These are phyloP conservation scores for Drosophila prostipennis DNA, from an alignment of 2,888 invertebrate genomes.

Conservation along the genomic window DNA sequence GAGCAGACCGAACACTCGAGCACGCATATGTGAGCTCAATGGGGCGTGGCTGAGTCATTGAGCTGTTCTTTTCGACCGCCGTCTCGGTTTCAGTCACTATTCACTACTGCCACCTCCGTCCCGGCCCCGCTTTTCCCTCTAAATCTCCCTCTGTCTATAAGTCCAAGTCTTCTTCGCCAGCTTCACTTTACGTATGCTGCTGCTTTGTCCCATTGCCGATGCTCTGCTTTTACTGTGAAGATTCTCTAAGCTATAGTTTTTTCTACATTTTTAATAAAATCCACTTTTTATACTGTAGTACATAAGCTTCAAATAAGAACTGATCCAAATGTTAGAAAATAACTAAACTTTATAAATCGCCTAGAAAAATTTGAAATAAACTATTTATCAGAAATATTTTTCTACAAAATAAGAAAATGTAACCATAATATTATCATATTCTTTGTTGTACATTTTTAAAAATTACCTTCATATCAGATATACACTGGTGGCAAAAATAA, in stretches of 20 bases:
- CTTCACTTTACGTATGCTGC: conserved; percentile 20
- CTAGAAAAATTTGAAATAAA: no score
- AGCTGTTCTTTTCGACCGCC: conserved; percentile 48
- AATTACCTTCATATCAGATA: no score
- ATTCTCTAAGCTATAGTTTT: background rate
- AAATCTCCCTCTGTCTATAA: background rate
- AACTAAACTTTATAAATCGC: no score
- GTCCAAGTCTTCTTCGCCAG: conserved; percentile 20
- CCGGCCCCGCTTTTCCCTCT: background rate
- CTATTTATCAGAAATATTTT: no score
- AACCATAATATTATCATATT: no score
- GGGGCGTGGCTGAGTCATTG: conserved; percentile 68
- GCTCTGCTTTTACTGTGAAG: conserved; percentile 10
- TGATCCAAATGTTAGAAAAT: no score
- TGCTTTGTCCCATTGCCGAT: conserved; percentile 19
- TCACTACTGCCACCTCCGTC: conserved; percentile 3
- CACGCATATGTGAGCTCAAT: conserved; percentile 70
- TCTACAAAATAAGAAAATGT: no score
- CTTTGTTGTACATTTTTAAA: no score
- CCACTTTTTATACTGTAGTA: no score
- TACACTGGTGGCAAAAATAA: no score
- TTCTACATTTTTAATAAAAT: no score
- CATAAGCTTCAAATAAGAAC: no score
- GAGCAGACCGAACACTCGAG: conserved; percentile 56
- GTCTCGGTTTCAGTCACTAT: conserved; percentile 17